Base-by-base conservation (phyloP, 2,888 invertebrate species). In the Macrophya annulata region DNA sequence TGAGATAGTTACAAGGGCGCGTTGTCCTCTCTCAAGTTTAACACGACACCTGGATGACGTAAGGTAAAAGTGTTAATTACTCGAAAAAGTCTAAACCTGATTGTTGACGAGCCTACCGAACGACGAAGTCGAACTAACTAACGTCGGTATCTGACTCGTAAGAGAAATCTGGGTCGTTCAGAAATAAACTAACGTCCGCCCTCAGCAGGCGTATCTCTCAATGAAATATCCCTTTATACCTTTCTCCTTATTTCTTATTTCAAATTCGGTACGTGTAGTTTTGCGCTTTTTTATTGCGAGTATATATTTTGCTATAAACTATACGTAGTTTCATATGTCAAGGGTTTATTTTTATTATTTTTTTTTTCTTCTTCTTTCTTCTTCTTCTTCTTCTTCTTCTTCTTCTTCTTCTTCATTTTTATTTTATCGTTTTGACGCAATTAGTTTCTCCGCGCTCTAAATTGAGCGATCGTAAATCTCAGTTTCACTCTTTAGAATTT, bases 111-210 rank as follows among this genome's bases (percentile, higher is more conserved):
- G 68, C 45, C 82, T 51, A 83, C 51, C 48, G 15, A 68, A 83
- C 59, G 65, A 83, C 15, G 31, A 9, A 65, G 48, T 21, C 9
- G 43, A 43, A 48, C 31, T 5, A 43, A 48, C 31, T 5, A 31
- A 68, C 48, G 45, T 62, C 31, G 45, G 48, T 21, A 40, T 82
- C 65, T 25, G 83, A 37, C 15, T 83, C 68, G 3, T 62, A 86
- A 87, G 88, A 89, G 87, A 89, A 90, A 92, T 92, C 91, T 92
- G 89, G 92, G 92, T 92, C 92, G 91, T 86, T 90, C 90, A 89
- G 88, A 92, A 92, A 92, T 92, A 92, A 89, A 89, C 89, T 91
- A 90, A 91, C 91, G 90, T 90, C 90, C 90, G 90, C 91, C 90
- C 90, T 89, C 88, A 88, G 88, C 86, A 84, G 85, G 89, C 81